phyloP scores from a whole-genome alignment of 2,888 invertebrate genomes.

The Coecobrya sp. region DNA sequence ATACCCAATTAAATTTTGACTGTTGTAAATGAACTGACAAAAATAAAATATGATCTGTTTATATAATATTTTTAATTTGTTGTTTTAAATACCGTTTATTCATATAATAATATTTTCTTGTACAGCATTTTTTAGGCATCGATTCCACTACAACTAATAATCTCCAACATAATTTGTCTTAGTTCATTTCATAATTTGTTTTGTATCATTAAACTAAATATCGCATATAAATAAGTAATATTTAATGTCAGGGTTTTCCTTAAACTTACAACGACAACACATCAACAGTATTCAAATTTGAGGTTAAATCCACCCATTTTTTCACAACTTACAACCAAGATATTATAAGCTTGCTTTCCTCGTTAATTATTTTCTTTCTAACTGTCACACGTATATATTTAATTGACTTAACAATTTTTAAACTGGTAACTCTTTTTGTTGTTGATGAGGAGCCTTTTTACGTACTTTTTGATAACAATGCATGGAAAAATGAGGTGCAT shows the following conservation, averaged over 20 bases:
- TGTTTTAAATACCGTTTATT: not conserved
- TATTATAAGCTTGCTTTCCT: not conserved
- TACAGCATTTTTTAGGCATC: conserved; percentile 8
- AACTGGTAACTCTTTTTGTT: not conserved
- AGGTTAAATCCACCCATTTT: not conserved
- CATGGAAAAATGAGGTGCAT: conserved; percentile 42
- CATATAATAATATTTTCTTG: not conserved
- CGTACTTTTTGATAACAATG: not conserved
- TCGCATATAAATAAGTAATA: conserved; percentile 11
- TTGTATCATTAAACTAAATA: not conserved
- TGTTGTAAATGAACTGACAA: too few relatives aligned
- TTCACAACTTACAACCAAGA: not conserved
- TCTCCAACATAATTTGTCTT: conserved; percentile 43
- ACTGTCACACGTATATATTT: not conserved
- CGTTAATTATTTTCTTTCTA: not conserved
- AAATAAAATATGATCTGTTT: too few relatives aligned
- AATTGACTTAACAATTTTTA: too few relatives aligned
- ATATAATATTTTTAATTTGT: too few relatives aligned
- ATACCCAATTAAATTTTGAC: too few relatives aligned
- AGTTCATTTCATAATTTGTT: not conserved
- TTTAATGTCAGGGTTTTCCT: not conserved
- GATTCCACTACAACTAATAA: not conserved
- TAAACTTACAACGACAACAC: not conserved
- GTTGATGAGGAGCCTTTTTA: not conserved
- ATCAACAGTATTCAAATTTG: not conserved